phyloP scores from a whole-genome alignment of 2,113 vertebrate species.

The Progne subis region DNA sequence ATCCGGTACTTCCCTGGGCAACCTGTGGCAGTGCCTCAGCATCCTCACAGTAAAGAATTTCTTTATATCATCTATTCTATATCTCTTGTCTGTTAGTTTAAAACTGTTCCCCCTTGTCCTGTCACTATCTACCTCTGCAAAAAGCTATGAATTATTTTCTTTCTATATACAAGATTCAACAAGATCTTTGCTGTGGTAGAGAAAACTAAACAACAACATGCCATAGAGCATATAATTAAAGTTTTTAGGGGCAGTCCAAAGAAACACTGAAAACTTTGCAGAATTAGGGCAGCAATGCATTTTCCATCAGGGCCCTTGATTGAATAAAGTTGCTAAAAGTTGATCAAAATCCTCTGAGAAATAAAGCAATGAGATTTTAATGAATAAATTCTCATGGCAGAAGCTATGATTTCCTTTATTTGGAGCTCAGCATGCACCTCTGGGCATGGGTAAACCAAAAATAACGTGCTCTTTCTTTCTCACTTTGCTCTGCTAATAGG shows the following conservation, averaged over 20 bases:
- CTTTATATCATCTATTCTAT: background rate
- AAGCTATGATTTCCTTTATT: background rate
- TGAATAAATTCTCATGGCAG: conserved; percentile 46
- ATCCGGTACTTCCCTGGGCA: background rate
- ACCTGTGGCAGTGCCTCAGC: background rate
- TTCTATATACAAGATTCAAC: background rate
- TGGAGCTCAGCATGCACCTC: background rate
- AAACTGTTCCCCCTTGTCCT: background rate
- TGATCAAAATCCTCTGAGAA: conserved; percentile 60
- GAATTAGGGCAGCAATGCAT: conserved; percentile 25
- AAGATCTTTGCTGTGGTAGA: background rate
- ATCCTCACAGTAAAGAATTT: background rate
- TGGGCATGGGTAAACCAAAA: conserved; percentile 10
- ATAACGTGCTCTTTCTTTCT: background rate
- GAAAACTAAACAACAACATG: background rate
- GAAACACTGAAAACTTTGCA: background rate
- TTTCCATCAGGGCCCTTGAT: conserved; percentile 12
- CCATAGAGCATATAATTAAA: background rate
- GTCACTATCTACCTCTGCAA: background rate
- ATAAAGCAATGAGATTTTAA: conserved; percentile 59
- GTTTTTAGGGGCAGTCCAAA: background rate
- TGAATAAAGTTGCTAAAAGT: conserved; percentile 26
- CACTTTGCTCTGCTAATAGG: background rate
- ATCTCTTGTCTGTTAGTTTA: background rate
- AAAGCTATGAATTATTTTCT: background rate